Base-by-base conservation (phyloP, 2,888 invertebrate genomes). In the Trichogramma dendrolimi region DNA sequence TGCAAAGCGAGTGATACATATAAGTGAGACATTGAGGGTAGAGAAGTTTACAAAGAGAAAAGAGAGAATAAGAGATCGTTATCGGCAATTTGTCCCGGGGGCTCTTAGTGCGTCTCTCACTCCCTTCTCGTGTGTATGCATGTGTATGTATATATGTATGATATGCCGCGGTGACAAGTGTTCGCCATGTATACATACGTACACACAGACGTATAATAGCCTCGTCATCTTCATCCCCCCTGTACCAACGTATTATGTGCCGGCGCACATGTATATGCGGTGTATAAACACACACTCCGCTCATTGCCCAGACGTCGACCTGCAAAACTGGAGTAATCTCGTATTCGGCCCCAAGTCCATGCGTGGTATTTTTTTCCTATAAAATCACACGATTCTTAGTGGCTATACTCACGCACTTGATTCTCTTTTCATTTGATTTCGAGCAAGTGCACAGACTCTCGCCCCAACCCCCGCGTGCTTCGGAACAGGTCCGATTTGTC, bases 31-130 rank as follows among this genome's bases (percentile, higher is more conserved):
- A 11, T 14, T 8, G 55, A 48, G 27, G 44, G 11, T 4, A 43
- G 42, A 42, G 57, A 57, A 42, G 52, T 43, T 44, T 43, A 39
- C 47, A 60, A 48, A 61, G 44, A 56, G 62, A 62, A 60, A 55
- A 57, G 61, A 51, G 57, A 61, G 53, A 48, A 55, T 60, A 66
- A 51, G 64, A 66, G 70, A 70, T 71, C 67, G 69, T 69, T 70
- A 71, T 71, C 71, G 70, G 52, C 66, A 72, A 71, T 71, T 72
- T 70, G 68, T 49, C 60, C 60, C 60, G 44, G 10, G 10, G 51
- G 48, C 27, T 55, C 2, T 14, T 6, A n/a, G 39, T 53, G 43
- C 11, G 46, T 53, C 39, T 53, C 56, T 42, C 47, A 48, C 48
- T 47, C 40, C 27, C 27, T 27, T 27, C 27, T 44, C 44, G 43